Evolutionary conservation across 1,140 invertebrate genomes (phyloP), one percentile per base, ranked within the genome.

Genomic region (Macrocentrus cingulum): DNA sequence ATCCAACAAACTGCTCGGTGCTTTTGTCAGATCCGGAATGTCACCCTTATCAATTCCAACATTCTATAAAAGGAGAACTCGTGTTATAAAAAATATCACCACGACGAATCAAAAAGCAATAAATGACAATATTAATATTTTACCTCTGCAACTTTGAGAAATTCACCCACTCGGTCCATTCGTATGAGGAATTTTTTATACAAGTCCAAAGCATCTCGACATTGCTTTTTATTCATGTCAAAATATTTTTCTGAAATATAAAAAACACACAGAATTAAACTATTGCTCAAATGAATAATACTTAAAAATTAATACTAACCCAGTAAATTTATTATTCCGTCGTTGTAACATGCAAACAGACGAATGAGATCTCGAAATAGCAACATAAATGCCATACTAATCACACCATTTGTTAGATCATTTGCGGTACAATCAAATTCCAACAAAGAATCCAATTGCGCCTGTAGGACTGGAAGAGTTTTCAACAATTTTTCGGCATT

Each of bases 201-300:
- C 62, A 98, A 87, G 76, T 99, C 98, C 70, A 99, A 84, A 61
- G 95, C 97, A 77, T 99, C 97, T 72, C 94, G 87, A 71, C 94
- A 97, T 71, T 93, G 91, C 77, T 99, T 99, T 78, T 99, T 99
- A 81, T 99, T 99, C 96, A 99, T 99, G 77, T 98, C 95, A 82
- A 99, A 99, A 83, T 96, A 99, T 82, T 99, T 97, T 81, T 97
- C 95, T 87, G 74, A 2, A 80, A 74, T 59, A 50, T 61, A 62
- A 66, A 66, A 68, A 22, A 36, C 1, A 36, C 18, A 42, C 11
- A 13, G 19, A 15, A 32, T 34, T 50, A 2, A 32, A 11, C 11
- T 3, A 50, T 32, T 4, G 1, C 1, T 1, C 20, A 6, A 2
- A 5, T 15, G 9, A 23, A 34, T 11, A 50, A 9, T 23, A 16